phyloP scores from a whole-genome alignment of 1,140 invertebrate genomes.

The Ridgeia piscesae region DNA sequence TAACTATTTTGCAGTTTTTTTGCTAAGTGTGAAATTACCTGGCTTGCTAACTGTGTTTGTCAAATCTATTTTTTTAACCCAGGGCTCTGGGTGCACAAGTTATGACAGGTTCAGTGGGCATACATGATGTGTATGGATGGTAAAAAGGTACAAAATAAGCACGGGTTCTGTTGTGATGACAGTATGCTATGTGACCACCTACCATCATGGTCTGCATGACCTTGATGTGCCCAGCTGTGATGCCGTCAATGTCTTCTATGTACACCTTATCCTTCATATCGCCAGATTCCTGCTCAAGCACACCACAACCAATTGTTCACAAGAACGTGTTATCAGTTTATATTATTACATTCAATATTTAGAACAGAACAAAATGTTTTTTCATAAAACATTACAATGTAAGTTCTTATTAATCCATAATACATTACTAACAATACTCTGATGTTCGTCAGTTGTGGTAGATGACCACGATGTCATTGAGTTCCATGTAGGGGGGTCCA shows the following conservation, averaged over 20 bases:
- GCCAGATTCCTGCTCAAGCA: neutral
- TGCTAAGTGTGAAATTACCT: neutral
- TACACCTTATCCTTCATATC: neutral
- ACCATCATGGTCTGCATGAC: conserved; percentile 3
- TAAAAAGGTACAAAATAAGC: no score
- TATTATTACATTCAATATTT: neutral
- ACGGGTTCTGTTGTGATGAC: neutral
- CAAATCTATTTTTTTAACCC: no score
- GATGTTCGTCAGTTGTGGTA: no score
- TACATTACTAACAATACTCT: neutral
- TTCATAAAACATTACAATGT: neutral
- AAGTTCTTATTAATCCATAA: neutral
- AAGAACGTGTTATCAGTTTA: neutral
- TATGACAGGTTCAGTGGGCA: neutral
- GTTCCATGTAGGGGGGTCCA: no score
- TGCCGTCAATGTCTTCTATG: neutral
- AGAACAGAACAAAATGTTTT: neutral
- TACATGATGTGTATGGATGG: no score
- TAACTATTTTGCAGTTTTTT: neutral
- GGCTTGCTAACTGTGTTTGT: neutral
- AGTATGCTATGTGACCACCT: neutral
- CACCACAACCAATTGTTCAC: neutral
- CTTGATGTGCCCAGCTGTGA: neutral
- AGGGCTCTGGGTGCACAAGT: neutral
- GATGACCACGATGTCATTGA: no score